Percentiles rank a stretch among this genome's conserved stretches.
Evolutionary conservation across 1,140 invertebrate species (phyloP).

Genomic region (Microvelia longipes): DNA sequence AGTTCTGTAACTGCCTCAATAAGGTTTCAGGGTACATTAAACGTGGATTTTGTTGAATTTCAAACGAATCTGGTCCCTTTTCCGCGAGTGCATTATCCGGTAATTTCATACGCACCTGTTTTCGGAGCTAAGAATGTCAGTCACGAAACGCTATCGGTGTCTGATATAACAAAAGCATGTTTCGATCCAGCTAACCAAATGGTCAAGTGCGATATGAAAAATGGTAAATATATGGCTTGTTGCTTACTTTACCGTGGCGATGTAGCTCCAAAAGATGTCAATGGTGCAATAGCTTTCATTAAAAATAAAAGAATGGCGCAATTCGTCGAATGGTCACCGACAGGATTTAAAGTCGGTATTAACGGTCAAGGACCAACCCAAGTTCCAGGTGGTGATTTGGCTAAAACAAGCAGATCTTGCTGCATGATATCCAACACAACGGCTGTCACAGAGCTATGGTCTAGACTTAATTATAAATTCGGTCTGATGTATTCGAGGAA

Average conservation of each 20-base stretch:
- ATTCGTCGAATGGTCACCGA: constrained; percentile 44
- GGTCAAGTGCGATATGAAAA: constrained; percentile 42
- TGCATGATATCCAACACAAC: constrained; percentile 45
- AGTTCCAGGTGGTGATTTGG: constrained; percentile 40
- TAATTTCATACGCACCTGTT: constrained; percentile 46
- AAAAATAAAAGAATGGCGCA: constrained; percentile 35
- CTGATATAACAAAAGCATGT: constrained; percentile 40
- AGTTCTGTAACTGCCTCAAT: constrained; percentile 36
- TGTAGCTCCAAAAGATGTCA: constrained; percentile 44
- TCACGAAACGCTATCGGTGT: constrained; percentile 47
- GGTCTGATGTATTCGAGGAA: constrained; percentile 34
- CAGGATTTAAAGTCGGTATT: constrained; percentile 30
- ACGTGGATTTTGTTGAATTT: constrained; percentile 49
- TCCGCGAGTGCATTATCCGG: constrained; percentile 34
- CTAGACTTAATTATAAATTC: constrained; percentile 41
- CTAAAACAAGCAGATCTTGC: constrained; percentile 35
- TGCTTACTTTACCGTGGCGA: constrained; percentile 40
- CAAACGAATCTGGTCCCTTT: constrained; percentile 45
- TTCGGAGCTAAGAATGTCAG: constrained; percentile 49
- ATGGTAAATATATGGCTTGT: constrained; percentile 41
- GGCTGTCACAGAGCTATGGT: constrained; percentile 44
- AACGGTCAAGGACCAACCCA: constrained; percentile 35
- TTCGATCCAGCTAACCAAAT: constrained; percentile 38
- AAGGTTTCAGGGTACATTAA: constrained; percentile 53
- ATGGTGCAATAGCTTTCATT: constrained; percentile 34